A percentile compares a stretch with the other conserved stretches of the same genome.
Conservation (phyloP, 30 jellyfish, hydroid and myxozoan species). For the Mastigias papua region DNA sequence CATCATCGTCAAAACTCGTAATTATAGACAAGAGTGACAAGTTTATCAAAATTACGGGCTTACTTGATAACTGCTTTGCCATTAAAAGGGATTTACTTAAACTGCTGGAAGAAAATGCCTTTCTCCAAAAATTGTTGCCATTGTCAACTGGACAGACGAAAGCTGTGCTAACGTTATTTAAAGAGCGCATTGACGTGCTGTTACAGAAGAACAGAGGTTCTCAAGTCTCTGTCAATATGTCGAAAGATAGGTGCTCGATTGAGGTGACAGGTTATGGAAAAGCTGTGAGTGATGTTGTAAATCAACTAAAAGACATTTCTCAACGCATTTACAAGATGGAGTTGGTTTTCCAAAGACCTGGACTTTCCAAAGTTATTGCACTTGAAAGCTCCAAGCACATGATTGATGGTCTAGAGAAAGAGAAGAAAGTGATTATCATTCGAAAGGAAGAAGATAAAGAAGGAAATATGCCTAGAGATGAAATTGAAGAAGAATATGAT, state of each 20-base stretch:
- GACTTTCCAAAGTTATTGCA: constrained; percentile 20
- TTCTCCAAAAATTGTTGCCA: background rate
- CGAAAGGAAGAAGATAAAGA: constrained; percentile 11
- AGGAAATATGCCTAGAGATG: constrained; percentile 8
- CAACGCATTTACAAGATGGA: background rate
- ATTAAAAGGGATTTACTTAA: background rate
- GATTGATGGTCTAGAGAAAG: constrained; percentile 2
- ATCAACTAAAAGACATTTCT: background rate
- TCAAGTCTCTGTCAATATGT: background rate
- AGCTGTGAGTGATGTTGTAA: background rate
- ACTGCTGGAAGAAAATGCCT: constrained; percentile 24
- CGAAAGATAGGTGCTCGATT: constrained; percentile 12
- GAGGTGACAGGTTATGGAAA: constrained; percentile 34
- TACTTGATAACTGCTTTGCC: background rate
- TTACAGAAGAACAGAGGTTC: background rate
- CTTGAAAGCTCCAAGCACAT: background rate
- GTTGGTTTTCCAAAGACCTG: constrained; percentile 35
- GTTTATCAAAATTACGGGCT: background rate
- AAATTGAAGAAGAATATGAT: background rate
- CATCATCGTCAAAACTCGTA: background rate
- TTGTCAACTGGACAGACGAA: constrained; percentile 15
- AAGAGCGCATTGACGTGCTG: background rate
- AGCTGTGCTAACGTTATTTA: constrained; percentile 4
- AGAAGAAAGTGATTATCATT: constrained; percentile 32
- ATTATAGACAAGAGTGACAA: background rate